Percentiles rank a stretch among this genome's conserved stretches.
phyloP scores from a whole-genome alignment of 2,113 vertebrate species.

The Loxodonta africana region DNA sequence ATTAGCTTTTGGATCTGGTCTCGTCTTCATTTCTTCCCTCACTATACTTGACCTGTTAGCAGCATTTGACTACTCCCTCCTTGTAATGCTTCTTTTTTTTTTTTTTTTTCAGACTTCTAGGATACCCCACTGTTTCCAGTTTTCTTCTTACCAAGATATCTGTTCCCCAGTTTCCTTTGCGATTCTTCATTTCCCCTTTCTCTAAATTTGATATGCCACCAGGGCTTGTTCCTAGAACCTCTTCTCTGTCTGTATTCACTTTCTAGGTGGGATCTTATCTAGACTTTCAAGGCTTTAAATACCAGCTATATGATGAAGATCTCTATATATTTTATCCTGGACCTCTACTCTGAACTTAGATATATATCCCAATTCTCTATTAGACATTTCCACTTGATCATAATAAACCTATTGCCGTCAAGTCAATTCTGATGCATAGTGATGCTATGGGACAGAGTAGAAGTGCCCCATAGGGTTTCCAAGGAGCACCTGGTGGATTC shows the following conservation, averaged over 20 bases:
- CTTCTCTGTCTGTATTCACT: conserved; percentile 5
- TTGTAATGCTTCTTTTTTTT: not conserved
- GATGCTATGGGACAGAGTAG: no score
- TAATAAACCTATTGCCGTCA: no score
- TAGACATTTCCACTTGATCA: not conserved
- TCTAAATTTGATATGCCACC: conserved; percentile 19
- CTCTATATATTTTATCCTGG: conserved; percentile 21
- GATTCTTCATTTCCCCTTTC: not conserved
- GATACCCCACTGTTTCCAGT: not conserved
- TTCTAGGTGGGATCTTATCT: not conserved
- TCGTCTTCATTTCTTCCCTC: not conserved
- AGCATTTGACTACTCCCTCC: not conserved
- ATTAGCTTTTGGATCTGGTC: not conserved
- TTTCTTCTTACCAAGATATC: not conserved
- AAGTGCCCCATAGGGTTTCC: no score
- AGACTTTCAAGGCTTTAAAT: conserved; percentile 16
- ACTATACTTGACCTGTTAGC: not conserved
- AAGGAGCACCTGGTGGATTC: no score
- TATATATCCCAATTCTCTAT: not conserved
- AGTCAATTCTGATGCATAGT: no score
- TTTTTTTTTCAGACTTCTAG: not conserved
- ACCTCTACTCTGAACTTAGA: conserved; percentile 1
- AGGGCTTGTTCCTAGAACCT: not conserved
- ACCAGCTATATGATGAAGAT: not conserved
- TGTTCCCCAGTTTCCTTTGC: not conserved